Evolutionary conservation across 2,888 invertebrate species (phyloP).

Genomic region (Macrophya annulata): DNA sequence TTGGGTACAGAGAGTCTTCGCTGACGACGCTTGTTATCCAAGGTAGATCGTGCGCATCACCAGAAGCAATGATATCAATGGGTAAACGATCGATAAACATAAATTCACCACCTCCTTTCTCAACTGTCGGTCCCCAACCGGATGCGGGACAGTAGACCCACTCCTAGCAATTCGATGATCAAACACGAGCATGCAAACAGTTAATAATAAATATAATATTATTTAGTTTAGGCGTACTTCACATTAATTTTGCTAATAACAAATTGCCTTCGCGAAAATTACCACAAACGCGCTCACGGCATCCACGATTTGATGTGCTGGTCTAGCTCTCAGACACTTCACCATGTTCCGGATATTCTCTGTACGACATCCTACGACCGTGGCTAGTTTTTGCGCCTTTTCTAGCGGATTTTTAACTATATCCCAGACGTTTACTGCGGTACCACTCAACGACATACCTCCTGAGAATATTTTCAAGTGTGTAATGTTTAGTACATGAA

Average conservation of each 20-base stretch:
- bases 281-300: constrained; percentile 82
- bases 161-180: constrained; percentile 76
- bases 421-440: constrained; percentile 82
- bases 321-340: constrained; percentile 83
- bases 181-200: too few species aligned
- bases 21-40: constrained; percentile 86
- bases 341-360: constrained; percentile 81
- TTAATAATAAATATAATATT: too few species aligned
- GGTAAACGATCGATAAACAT: constrained; percentile 82
- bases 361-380: constrained; percentile 83
- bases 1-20: too few species aligned
- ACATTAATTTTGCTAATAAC: too few species aligned
- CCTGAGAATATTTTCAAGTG: constrained; percentile 70
- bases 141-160: constrained; percentile 86
- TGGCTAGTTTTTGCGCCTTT: constrained; percentile 83
- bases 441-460: constrained; percentile 88
- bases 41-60: constrained; percentile 84
- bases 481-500: too few species aligned
- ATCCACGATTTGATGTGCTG: constrained; percentile 83
- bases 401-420: constrained; percentile 81
- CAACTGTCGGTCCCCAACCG: constrained; percentile 88
- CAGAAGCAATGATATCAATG: constrained; percentile 82
- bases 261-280: too few species aligned
- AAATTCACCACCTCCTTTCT: constrained; percentile 78
- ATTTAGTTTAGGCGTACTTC: background rate